Evolutionary conservation across 2,797 vertebrate species (phyloP).

Genomic region (Sorex maritimensis): DNA sequence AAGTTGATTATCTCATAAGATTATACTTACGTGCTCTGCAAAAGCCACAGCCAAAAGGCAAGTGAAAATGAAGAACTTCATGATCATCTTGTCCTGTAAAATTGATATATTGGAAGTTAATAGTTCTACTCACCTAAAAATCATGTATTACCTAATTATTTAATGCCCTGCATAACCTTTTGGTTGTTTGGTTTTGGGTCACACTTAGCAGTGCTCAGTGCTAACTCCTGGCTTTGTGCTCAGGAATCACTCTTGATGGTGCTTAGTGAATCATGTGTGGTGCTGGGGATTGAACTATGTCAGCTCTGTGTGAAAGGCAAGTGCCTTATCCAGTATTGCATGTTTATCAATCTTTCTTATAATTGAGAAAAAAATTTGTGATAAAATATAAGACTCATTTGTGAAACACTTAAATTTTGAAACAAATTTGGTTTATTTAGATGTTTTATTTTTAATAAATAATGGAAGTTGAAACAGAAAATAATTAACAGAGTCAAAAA

Average conservation of each 20-base stretch:
- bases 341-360: too few relatives aligned
- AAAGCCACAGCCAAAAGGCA: conserved; percentile 70
- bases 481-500: conserved; percentile 18
- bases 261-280: too few relatives aligned
- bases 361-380: background rate
- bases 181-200: background rate
- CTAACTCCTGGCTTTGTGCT: too few relatives aligned
- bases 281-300: too few relatives aligned
- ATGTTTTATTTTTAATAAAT: background rate
- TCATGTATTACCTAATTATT: background rate
- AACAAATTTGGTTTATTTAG: background rate
- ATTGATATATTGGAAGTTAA: background rate
- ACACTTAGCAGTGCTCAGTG: background rate
- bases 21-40: conserved; percentile 65
- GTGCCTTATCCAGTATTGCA: too few relatives aligned
- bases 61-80: conserved; percentile 72
- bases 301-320: too few relatives aligned
- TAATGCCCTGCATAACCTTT: background rate
- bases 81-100: conserved; percentile 55
- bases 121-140: conserved; percentile 35
- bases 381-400: conserved; percentile 13
- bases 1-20: background rate
- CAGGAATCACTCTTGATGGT: too few relatives aligned
- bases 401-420: conserved; percentile 18
- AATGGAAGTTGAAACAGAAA: conserved; percentile 50